Conservation (phyloP, 2,888 invertebrate genomes). For the Orthosia gothica region DNA sequence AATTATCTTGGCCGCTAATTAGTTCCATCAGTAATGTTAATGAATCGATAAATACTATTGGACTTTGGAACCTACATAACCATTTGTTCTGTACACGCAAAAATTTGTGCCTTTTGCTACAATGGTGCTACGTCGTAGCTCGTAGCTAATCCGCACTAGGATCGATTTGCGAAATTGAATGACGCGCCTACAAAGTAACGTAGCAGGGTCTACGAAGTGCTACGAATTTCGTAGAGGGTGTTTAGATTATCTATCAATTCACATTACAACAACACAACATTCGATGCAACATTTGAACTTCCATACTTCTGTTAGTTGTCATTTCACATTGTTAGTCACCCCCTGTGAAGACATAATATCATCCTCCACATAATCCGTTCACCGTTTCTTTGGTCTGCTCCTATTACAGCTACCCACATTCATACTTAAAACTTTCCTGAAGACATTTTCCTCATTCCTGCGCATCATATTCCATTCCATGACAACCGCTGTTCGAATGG, state of each 20-base stretch:
- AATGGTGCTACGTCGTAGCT: constrained; percentile 46
- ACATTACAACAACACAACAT: no score
- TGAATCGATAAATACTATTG: constrained; percentile 7
- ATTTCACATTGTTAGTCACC: no score
- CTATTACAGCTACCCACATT: no score
- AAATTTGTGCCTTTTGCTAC: neutral
- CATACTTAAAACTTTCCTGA: no score
- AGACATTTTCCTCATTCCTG: no score
- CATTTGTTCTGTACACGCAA: neutral
- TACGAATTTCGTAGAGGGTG: constrained; percentile 35
- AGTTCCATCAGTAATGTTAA: constrained; percentile 19
- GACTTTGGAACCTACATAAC: neutral
- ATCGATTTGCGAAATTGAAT: constrained; percentile 34
- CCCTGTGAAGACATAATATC: no score
- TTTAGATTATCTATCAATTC: neutral
- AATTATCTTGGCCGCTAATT: constrained; percentile 3
- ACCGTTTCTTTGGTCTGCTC: no score
- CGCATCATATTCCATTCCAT: no score
- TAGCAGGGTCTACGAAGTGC: constrained; percentile 39
- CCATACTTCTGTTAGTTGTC: no score
- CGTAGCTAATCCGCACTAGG: constrained; percentile 20
- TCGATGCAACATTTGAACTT: no score
- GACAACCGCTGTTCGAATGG: neutral
- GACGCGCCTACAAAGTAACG: constrained; percentile 5
- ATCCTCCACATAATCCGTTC: no score